Evolutionary conservation across 2,888 invertebrate species (phyloP).

Genomic region (Drosophila koepferae): DNA sequence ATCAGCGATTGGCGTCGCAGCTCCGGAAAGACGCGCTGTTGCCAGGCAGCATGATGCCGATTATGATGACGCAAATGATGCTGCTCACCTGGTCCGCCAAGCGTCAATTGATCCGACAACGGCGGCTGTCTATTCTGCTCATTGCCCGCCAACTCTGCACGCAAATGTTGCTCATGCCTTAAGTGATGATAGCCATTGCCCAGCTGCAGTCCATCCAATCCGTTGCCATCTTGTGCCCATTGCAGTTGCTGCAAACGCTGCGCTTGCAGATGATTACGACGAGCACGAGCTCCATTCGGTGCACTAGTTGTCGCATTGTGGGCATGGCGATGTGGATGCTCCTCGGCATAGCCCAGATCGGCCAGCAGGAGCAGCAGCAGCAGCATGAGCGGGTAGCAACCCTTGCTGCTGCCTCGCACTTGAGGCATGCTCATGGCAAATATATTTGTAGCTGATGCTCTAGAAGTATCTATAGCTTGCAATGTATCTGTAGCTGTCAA

Average conservation of each 20-base stretch:
- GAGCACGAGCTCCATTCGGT: slow-evolving; percentile 16
- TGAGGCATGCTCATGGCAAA: slow-evolving; percentile 26
- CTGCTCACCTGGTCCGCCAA: slow-evolving; percentile 54
- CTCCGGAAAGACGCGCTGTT: slow-evolving; percentile 79
- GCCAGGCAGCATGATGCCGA: slow-evolving; percentile 81
- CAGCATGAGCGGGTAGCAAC: slow-evolving; percentile 29
- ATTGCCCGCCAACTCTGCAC: slow-evolving; percentile 50
- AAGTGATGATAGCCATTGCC: slow-evolving; percentile 62
- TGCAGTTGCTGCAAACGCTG: slow-evolving; percentile 47
- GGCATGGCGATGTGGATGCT: slow-evolving; percentile 45
- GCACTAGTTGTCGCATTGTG: slow-evolving; percentile 39
- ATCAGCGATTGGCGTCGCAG: slow-evolving; percentile 55
- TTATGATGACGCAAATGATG: slow-evolving; percentile 83
- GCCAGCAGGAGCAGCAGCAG: slow-evolving; percentile 47
- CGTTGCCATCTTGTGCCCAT: slow-evolving; percentile 42
- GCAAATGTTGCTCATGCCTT: slow-evolving; percentile 72
- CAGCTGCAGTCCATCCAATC: slow-evolving; percentile 11
- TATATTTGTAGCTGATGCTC: not conserved
- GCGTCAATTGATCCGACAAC: slow-evolving; percentile 36
- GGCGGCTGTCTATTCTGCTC: slow-evolving; percentile 46
- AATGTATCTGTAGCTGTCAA: slow-evolving; percentile 13
- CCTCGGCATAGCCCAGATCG: slow-evolving; percentile 34
- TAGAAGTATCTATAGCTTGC: slow-evolving; percentile 1
- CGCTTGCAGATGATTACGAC: slow-evolving; percentile 27
- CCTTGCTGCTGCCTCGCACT: slow-evolving; percentile 18